phyloP scores from a whole-genome alignment of 2,797 vertebrate genomes.

The Halcyon leucocephala region DNA sequence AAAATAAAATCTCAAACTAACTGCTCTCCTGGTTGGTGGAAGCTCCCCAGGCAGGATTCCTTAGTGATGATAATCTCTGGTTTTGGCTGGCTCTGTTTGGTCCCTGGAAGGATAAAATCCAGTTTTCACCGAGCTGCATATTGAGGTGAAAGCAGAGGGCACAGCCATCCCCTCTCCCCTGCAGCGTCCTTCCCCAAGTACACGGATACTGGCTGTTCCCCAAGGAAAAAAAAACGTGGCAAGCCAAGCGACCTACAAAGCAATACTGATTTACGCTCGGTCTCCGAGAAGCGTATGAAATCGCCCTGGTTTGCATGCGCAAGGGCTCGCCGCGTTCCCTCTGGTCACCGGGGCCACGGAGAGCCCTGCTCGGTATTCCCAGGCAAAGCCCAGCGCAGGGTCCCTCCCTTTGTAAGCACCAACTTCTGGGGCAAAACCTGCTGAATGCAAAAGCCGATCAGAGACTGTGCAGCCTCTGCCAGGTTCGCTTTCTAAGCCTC shows the following conservation, averaged over 20 bases:
- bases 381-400: neutral
- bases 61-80: constrained; percentile 72
- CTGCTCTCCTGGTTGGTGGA: constrained; percentile 73
- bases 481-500: neutral
- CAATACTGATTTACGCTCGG: constrained; percentile 22
- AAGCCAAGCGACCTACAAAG: constrained; percentile 11
- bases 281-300: neutral
- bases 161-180: neutral
- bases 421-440: neutral
- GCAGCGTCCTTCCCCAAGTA: neutral
- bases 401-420: neutral
- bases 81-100: constrained; percentile 69
- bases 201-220: neutral
- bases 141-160: constrained; percentile 20
- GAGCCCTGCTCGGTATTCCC: neutral
- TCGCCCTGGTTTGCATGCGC: neutral
- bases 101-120: constrained; percentile 68
- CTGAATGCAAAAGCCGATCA: neutral
- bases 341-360: neutral
- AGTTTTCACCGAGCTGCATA: constrained; percentile 45
- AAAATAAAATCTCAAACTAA: constrained; percentile 59
- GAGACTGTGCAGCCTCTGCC: neutral
- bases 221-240: neutral
- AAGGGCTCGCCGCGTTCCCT: neutral
- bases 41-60: constrained; percentile 72